Percentiles rank a stretch among this genome's conserved stretches.
These are phyloP conservation scores for Urechis unicinctus DNA, from an alignment of 2,888 invertebrate species.

Conservation along the genomic window DNA sequence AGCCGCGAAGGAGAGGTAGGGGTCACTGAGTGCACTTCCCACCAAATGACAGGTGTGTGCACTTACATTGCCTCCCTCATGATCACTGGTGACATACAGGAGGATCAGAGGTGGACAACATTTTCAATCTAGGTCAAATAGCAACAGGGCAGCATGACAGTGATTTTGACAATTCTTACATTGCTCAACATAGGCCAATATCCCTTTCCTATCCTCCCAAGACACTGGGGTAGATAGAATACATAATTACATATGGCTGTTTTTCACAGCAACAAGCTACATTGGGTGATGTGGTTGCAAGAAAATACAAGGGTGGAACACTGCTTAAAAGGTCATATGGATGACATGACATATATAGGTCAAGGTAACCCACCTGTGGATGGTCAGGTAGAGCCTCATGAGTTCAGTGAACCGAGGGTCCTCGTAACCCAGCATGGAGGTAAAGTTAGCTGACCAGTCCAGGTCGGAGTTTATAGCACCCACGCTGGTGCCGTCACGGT, in stretches of 20 bases:
- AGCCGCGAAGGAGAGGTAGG: conserved; percentile 85
- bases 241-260: no score
- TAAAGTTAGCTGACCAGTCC: conserved; percentile 91
- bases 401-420: conserved; percentile 78
- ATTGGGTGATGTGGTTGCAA: no score
- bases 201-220: no score
- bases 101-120: neutral
- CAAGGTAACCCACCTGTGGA: conserved; percentile 62
- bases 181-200: no score
- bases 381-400: conserved; percentile 86
- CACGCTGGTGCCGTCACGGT: conserved; percentile 73
- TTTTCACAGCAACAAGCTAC: neutral
- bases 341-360: neutral
- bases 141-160: no score
- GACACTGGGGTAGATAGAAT: no score
- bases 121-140: neutral
- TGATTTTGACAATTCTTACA: no score
- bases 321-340: neutral
- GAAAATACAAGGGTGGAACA: no score
- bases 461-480: conserved; percentile 81
- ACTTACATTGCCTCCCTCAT: conserved; percentile 94
- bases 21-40: conserved; percentile 88
- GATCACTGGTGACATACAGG: conserved; percentile 62
- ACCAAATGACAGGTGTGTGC: conserved; percentile 92
- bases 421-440: conserved; percentile 77